These are phyloP conservation scores for Caenorhabditis afra DNA, from an alignment of 2,888 invertebrate species.

Conservation along the genomic window DNA sequence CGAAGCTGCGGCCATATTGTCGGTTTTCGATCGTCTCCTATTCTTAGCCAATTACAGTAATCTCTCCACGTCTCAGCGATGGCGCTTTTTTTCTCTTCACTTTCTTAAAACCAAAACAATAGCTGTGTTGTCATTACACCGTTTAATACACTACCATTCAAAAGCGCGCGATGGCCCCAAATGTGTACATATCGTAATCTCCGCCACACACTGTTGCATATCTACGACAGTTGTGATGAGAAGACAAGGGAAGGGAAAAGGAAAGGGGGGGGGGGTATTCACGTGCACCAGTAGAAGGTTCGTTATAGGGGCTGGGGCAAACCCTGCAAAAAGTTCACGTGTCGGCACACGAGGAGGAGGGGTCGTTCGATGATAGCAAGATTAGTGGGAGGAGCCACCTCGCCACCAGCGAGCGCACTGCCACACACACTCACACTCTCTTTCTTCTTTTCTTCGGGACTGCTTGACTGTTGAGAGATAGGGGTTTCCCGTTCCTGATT, in stretches of 20 bases:
- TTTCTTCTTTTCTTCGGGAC: background rate
- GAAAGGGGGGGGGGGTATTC: constrained; percentile 22
- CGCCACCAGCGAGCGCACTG: constrained; percentile 17
- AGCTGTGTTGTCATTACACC: constrained; percentile 23
- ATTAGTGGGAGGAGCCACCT: constrained; percentile 49
- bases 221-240: constrained; percentile 26
- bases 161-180: constrained; percentile 14
- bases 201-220: constrained; percentile 48
- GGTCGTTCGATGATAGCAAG: constrained; percentile 53
- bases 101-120: constrained; percentile 44
- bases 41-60: constrained; percentile 28
- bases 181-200: constrained; percentile 37
- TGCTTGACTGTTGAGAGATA: constrained; percentile 3
- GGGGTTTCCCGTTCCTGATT: too few species aligned
- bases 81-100: constrained; percentile 6
- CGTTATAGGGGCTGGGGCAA: constrained; percentile 29
- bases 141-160: background rate
- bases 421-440: constrained; percentile 15
- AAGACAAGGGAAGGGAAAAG: background rate
- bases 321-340: constrained; percentile 54
- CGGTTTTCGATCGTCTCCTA: constrained; percentile 24
- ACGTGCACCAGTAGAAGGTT: constrained; percentile 51
- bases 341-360: constrained; percentile 47
- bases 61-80: background rate
- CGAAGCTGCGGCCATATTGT: constrained; percentile 3